Percentiles rank a stretch among this genome's conserved stretches.
Conservation (phyloP, 37 sponge, comb jelly and placozoan species). For the Diacarnus erythraeanus region DNA sequence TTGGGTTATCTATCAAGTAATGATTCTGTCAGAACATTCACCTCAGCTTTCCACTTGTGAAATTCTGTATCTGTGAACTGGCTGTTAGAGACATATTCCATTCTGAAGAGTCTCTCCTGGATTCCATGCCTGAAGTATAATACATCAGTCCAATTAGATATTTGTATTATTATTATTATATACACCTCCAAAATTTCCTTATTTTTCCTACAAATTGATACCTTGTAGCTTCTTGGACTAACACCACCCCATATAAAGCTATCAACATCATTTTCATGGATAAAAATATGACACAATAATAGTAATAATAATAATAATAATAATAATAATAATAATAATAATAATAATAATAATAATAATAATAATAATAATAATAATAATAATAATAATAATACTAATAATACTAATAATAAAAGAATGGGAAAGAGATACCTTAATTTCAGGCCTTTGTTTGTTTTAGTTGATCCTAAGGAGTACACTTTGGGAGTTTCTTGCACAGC, state of each 20-base stretch:
- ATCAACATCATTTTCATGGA: too few species aligned
- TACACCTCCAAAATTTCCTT: neutral
- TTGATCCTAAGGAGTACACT: conserved; percentile 82
- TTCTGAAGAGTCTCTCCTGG: conserved; percentile 90
- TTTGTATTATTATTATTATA: too few species aligned
- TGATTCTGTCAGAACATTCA: too few species aligned
- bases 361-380: too few species aligned
- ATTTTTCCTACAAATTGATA: neutral
- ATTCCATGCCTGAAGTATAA: conserved; percentile 61
- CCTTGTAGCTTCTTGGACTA: neutral
- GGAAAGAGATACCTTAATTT: conserved; percentile 63
- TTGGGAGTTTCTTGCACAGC: conserved; percentile 87
- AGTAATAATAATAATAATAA: too few species aligned
- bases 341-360: too few species aligned
- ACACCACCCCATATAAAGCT: too few species aligned
- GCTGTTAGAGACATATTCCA: conserved; percentile 97
- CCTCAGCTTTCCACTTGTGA: conserved; percentile 85
- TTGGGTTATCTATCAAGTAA: neutral
- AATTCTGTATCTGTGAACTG: conserved; percentile 91
- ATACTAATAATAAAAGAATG: too few species aligned
- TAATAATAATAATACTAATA: too few species aligned
- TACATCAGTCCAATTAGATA: neutral
- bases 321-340: too few species aligned
- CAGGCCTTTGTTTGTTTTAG: conserved; percentile 89
- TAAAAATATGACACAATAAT: too few species aligned